Percentiles rank a stretch among this genome's conserved stretches.
phyloP scores from a whole-genome alignment of 2,113 vertebrate genomes.

The Psammodynastes pulverulentus region DNA sequence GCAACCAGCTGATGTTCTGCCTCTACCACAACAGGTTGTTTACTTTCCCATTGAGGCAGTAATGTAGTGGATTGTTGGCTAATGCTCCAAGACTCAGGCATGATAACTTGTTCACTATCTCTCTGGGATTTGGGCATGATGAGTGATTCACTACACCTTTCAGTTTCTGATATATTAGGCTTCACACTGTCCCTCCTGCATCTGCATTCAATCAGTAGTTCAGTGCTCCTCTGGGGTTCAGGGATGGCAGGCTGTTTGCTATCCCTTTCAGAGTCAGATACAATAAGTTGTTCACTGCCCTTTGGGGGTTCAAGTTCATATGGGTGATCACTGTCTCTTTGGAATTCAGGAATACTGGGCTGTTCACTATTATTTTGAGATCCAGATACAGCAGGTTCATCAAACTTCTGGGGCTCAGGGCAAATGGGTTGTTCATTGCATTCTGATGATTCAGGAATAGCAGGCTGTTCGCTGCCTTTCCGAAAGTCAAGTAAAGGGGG shows the following conservation, averaged over 20 bases:
- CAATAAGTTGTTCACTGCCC: neutral
- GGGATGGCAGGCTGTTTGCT: neutral
- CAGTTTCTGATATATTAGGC: neutral
- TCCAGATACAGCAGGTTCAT: neutral
- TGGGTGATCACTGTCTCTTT: neutral
- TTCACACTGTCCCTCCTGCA: neutral
- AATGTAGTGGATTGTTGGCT: neutral
- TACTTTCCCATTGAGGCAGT: neutral
- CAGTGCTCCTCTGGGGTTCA: neutral
- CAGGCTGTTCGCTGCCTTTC: neutral
- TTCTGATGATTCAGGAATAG: neutral
- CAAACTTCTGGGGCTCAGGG: neutral
- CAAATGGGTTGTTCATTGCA: neutral
- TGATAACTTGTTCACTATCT: neutral
- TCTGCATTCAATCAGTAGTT: neutral
- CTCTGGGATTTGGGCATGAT: neutral
- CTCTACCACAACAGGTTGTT: neutral
- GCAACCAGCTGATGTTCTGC: neutral
- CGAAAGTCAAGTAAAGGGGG: neutral
- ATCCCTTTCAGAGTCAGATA: neutral
- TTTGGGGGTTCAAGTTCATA: neutral
- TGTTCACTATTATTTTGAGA: neutral
- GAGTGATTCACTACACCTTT: neutral
- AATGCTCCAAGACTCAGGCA: neutral
- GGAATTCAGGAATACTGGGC: neutral